phyloP scores from a whole-genome alignment of 2,113 vertebrate species.

The Lycocorax pyrrhopterus region DNA sequence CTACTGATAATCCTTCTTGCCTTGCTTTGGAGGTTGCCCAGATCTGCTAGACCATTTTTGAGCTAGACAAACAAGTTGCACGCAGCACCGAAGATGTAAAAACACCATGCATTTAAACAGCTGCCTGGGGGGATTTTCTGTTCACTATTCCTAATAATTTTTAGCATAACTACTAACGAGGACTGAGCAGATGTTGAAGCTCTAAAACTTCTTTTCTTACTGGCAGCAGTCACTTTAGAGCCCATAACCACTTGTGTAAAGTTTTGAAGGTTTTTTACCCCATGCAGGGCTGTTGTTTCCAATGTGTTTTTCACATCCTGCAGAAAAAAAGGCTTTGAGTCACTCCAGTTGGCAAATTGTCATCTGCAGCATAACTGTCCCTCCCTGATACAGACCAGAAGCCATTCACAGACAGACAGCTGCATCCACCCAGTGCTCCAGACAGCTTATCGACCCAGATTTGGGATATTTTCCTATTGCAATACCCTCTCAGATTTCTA shows the following conservation, averaged over 20 bases:
- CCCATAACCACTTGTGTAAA: not conserved
- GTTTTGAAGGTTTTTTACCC: not conserved
- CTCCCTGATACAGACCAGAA: not conserved
- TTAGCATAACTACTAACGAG: not conserved
- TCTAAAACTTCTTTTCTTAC: constrained; percentile 6
- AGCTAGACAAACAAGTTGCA: constrained; percentile 5
- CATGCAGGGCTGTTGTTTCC: not conserved
- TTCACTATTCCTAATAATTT: constrained; percentile 38
- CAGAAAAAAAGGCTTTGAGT: not conserved
- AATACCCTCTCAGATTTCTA: not conserved
- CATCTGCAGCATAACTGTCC: not conserved
- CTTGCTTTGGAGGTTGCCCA: not conserved
- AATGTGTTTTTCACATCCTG: not conserved
- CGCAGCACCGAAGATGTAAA: not conserved
- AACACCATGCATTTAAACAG: not conserved
- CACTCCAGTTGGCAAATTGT: not conserved
- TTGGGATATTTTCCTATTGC: not conserved
- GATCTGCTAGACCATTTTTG: not conserved
- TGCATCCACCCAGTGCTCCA: not conserved
- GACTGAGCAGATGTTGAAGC: constrained; percentile 10
- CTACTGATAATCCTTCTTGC: not conserved
- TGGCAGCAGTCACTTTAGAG: not conserved
- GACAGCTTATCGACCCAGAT: not conserved
- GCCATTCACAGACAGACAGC: not conserved
- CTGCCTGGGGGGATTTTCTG: constrained; percentile 1